Conservation (phyloP, 2,888 invertebrate genomes). For the Timema podura region DNA sequence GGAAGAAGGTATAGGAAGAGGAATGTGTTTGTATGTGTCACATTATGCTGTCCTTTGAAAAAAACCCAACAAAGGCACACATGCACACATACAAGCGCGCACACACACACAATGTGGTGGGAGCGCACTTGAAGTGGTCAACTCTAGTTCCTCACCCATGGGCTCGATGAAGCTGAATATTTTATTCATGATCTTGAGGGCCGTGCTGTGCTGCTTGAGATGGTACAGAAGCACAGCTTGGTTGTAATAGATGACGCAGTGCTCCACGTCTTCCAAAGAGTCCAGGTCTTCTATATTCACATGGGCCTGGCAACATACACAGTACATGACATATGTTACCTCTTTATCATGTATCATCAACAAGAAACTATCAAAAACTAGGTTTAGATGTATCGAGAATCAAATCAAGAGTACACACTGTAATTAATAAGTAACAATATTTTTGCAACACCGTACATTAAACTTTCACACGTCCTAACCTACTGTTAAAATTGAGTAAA, state of each 20-base stretch:
- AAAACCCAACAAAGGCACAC: too few relatives aligned
- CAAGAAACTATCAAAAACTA: background rate
- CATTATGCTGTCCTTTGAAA: too few relatives aligned
- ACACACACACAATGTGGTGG: too few relatives aligned
- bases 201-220: conserved; percentile 67
- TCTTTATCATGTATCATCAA: background rate
- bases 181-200: conserved; percentile 58
- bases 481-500: too few relatives aligned
- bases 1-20: too few relatives aligned
- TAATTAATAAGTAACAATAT: background rate
- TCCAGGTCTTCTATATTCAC: conserved; percentile 48
- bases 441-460: too few relatives aligned
- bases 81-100: too few relatives aligned
- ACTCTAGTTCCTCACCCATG: conserved; percentile 50
- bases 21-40: too few relatives aligned
- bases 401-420: background rate
- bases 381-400: background rate
- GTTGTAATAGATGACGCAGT: conserved; percentile 68
- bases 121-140: too few relatives aligned
- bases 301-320: conserved; percentile 38
- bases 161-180: conserved; percentile 64
- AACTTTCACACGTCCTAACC: too few relatives aligned
- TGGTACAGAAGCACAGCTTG: conserved; percentile 76
- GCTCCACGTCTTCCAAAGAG: conserved; percentile 61
- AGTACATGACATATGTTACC: conserved; percentile 4